Evolutionary conservation across 23 tunicate species (phyloP), one percentile per base, ranked within the genome.

Genomic region (Ciona savignyi): DNA sequence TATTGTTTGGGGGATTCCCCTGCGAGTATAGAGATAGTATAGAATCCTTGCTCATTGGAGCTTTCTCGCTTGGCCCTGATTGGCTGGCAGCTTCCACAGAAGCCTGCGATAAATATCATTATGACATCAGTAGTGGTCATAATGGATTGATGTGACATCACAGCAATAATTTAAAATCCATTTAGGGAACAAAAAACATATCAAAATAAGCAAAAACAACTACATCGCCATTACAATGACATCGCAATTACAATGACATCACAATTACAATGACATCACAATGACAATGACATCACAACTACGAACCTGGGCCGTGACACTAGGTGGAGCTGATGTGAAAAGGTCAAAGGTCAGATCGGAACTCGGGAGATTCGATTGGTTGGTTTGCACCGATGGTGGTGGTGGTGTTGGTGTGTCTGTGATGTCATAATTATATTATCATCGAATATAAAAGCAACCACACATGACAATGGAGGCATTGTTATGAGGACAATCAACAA

Each of bases 281-380:
- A 42, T 42, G 56, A 42, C 15, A 6, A 42, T 42, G 56, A 42
- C 56, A 42, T 42, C 56, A 42, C 56, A 42, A 42, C 33, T 71
- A 42, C 56, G 15, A 6, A 42, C 56, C 56, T 9, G 9, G 9
- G 56, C 15, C 15, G 11, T 15, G 15, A 42, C 56, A 42, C 56
- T 42, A 29, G 72, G 35, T 25, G 72, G 85, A 32, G 80, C 34
- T 4, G 86, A 73, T 25, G 78, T 81, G 48, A 87, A 87, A 33
- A 87, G 73, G 42, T 87, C 95, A 64, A 74, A 84, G 15, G 95
- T 74, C 23, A 87, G 74, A 65, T 87, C 95, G 56, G 84, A 69
- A 49, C 95, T 87, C 2, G 95, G 86, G 20, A 65, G 78, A 35
- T 71, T n/a, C n/a, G n/a, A n/a, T n/a, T n/a, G n/a, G n/a, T n/a